A percentile compares a stretch with the other conserved stretches of the same genome.
Evolutionary conservation across 1,140 invertebrate species (phyloP).

Genomic region (Megathymus violae): DNA sequence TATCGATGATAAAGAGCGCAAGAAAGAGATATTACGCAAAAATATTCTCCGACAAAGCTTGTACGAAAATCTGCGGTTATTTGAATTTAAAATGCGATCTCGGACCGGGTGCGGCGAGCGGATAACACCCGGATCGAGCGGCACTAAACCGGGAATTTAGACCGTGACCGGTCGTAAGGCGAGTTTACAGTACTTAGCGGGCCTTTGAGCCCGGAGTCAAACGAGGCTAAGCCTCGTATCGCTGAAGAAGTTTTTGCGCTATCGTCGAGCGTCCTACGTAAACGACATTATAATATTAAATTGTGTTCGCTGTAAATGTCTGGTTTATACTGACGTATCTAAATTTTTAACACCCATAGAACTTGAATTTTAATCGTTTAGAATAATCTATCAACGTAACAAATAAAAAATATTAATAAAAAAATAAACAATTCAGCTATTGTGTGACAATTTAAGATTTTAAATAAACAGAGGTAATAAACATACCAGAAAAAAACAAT

Average conservation of each 20-base stretch:
- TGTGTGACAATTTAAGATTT: no score
- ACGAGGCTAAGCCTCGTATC: constrained; percentile 23
- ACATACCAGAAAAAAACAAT: background rate
- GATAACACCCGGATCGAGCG: constrained; percentile 58
- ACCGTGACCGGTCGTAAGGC: constrained; percentile 39
- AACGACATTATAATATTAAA: background rate
- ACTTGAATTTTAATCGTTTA: no score
- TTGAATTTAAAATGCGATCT: constrained; percentile 63
- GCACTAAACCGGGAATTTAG: constrained; percentile 47
- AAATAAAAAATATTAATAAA: no score
- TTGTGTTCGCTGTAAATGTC: no score
- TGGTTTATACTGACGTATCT: no score
- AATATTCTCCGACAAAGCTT: constrained; percentile 50
- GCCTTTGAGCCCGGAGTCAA: constrained; percentile 32
- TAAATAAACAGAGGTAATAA: background rate
- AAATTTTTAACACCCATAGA: no score
- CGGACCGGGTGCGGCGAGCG: constrained; percentile 39
- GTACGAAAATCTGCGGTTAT: constrained; percentile 54
- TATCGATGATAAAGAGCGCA: constrained; percentile 3
- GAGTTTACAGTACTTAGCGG: constrained; percentile 46
- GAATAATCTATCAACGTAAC: no score
- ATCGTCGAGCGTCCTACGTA: background rate
- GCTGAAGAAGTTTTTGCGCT: constrained; percentile 17
- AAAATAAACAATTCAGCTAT: no score
- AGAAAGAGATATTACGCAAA: constrained; percentile 45